Conservation (phyloP, 2,797 vertebrate species). For the Spondyliosoma cantharus region DNA sequence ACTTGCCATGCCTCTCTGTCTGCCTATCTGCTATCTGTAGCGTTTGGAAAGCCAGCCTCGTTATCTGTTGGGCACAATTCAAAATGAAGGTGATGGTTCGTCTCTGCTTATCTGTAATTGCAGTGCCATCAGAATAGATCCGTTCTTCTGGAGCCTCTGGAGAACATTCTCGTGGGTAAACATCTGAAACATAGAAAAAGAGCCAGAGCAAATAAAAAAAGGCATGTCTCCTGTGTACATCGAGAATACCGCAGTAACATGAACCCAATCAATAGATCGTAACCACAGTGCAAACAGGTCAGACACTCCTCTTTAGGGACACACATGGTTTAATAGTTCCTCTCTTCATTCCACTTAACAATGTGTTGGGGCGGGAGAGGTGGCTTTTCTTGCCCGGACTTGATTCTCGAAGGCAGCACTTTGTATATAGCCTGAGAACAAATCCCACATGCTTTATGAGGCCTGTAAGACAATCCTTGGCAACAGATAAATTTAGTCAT, state of each 20-base stretch:
- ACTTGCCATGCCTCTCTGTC: too few species aligned
- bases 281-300: background rate
- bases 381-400: conserved; percentile 27
- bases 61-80: background rate
- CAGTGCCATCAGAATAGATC: background rate
- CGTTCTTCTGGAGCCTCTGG: background rate
- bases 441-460: conserved; percentile 2
- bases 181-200: background rate
- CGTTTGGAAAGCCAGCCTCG: background rate
- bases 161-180: background rate
- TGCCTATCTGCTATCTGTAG: background rate
- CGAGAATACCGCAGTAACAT: background rate
- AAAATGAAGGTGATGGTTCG: conserved; percentile 23
- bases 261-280: background rate
- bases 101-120: conserved; percentile 7
- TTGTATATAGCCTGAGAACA: conserved; percentile 15
- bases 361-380: background rate
- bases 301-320: background rate
- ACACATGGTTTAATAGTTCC: background rate
- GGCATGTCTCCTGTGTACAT: background rate
- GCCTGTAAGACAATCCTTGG: conserved; percentile 13
- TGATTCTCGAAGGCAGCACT: conserved; percentile 30
- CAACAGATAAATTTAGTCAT: too few species aligned
- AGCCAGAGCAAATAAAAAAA: background rate
- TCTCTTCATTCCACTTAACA: background rate